Percentiles rank a stretch among this genome's conserved stretches.
phyloP scores from a whole-genome alignment of 2,888 invertebrate species.

The Ichneumoninae sp. region DNA sequence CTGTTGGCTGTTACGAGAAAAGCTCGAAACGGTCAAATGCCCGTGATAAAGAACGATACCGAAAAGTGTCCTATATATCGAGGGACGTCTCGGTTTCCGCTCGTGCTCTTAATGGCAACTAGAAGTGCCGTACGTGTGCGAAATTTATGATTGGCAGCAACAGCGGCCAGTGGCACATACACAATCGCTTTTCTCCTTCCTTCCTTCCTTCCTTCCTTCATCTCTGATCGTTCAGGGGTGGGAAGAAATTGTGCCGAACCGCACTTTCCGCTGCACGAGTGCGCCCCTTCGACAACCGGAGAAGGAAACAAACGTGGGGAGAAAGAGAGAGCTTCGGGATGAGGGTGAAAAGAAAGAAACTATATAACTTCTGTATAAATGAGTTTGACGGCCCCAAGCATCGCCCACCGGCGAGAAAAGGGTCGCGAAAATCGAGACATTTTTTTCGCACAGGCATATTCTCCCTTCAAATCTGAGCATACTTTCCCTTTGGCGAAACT shows the following conservation, averaged over 20 bases:
- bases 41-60: conserved; percentile 46
- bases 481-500: conserved; percentile 7
- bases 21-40: conserved; percentile 47
- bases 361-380: conserved; percentile 21
- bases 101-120: conserved; percentile 63
- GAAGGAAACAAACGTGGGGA: conserved; percentile 23
- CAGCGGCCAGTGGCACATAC: conserved; percentile 52
- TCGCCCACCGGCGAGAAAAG: not conserved
- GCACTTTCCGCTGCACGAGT: conserved; percentile 51
- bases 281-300: conserved; percentile 54
- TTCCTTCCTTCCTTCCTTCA: conserved; percentile 25
- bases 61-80: conserved; percentile 36
- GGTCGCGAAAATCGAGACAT: not conserved
- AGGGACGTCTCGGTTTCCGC: conserved; percentile 49
- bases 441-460: not conserved
- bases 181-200: conserved; percentile 46
- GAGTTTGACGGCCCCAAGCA: conserved; percentile 27
- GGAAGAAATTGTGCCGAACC: conserved; percentile 45
- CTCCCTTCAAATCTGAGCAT: not conserved
- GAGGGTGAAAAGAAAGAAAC: conserved; percentile 27
- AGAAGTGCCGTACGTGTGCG: conserved; percentile 63
- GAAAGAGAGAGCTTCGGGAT: not conserved
- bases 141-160: conserved; percentile 66
- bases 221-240: conserved; percentile 47
- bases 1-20: conserved; percentile 10